Evolutionary conservation across 2,888 invertebrate species (phyloP).

Genomic region (Athetis lepigone): DNA sequence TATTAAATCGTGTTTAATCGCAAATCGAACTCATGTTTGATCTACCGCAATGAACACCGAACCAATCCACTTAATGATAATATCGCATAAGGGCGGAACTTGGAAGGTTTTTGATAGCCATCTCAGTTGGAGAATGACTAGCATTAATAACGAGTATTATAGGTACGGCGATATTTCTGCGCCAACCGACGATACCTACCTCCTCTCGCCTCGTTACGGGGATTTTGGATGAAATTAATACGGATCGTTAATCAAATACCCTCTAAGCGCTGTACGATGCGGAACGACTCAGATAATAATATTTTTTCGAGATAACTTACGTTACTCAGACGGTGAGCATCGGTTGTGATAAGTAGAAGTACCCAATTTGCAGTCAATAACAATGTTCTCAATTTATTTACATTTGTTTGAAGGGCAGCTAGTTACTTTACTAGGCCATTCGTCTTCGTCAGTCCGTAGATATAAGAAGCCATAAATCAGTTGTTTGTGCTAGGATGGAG

Average conservation of each 20-base stretch:
- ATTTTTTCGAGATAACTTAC: conserved; percentile 72
- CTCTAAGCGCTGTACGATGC: conserved; percentile 75
- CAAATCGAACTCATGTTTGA: conserved; percentile 47
- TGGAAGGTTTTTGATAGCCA: conserved; percentile 61
- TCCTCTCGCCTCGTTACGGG: conserved; percentile 76
- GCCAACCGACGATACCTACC: conserved; percentile 67
- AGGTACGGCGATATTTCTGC: conserved; percentile 72
- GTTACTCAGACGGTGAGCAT: conserved; percentile 20
- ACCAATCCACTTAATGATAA: conserved; percentile 54
- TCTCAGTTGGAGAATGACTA: conserved; percentile 69
- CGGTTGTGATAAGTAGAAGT: conserved; percentile 14
- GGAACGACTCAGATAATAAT: conserved; percentile 72
- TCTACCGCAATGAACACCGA: conserved; percentile 32
- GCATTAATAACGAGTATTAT: conserved; percentile 76
- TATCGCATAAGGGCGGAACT: conserved; percentile 43
- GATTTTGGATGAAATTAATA: conserved; percentile 84
- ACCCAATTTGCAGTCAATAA: conserved; percentile 18
- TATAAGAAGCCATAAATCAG: conserved; percentile 62
- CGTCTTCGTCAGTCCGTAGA: conserved; percentile 64
- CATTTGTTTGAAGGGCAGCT: conserved; percentile 29
- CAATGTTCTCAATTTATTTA: conserved; percentile 12
- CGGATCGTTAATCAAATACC: conserved; percentile 84
- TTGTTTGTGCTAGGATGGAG: conserved; percentile 59
- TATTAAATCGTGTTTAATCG: conserved; percentile 46
- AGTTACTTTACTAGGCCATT: conserved; percentile 61